Conservation (phyloP, 2,113 vertebrate genomes). For the Monopterus albus region DNA sequence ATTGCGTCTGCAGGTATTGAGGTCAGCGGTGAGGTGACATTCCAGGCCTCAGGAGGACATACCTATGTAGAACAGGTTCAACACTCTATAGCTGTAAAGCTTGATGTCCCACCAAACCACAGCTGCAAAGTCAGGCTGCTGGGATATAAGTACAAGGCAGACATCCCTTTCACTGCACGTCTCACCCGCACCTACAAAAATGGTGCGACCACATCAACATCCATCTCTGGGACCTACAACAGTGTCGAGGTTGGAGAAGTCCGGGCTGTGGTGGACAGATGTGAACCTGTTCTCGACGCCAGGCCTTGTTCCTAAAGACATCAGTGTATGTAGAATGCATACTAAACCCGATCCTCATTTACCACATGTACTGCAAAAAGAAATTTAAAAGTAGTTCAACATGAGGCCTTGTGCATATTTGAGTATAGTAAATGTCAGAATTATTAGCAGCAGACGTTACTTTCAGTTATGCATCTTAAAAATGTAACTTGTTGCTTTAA, state of each 20-base stretch:
- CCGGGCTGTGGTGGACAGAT: constrained; percentile 40
- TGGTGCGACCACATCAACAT: constrained; percentile 41
- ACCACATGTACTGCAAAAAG: too few relatives aligned
- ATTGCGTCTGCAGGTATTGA: constrained; percentile 4
- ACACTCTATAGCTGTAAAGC: constrained; percentile 23
- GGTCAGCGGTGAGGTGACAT: constrained; percentile 33
- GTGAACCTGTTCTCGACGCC: constrained; percentile 48
- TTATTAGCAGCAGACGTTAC: too few relatives aligned
- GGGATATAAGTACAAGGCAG: constrained; percentile 37
- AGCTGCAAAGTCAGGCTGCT: constrained; percentile 49
- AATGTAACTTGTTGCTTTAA: too few relatives aligned
- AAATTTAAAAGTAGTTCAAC: too few relatives aligned
- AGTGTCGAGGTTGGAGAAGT: constrained; percentile 48
- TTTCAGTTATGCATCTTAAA: too few relatives aligned
- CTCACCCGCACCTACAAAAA: constrained; percentile 52
- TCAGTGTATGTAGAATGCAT: too few relatives aligned
- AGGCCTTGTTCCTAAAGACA: background rate
- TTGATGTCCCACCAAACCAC: constrained; percentile 52
- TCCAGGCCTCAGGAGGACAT: constrained; percentile 39
- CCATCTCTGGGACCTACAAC: constrained; percentile 50
- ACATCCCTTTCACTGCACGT: constrained; percentile 62
- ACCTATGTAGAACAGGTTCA: constrained; percentile 2
- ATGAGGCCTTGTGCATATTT: too few relatives aligned
- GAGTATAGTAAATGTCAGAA: too few relatives aligned
- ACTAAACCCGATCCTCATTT: too few relatives aligned